Base-by-base conservation (phyloP, 53 echinoderm and acorn worm species). In the Stichopus horrens region DNA sequence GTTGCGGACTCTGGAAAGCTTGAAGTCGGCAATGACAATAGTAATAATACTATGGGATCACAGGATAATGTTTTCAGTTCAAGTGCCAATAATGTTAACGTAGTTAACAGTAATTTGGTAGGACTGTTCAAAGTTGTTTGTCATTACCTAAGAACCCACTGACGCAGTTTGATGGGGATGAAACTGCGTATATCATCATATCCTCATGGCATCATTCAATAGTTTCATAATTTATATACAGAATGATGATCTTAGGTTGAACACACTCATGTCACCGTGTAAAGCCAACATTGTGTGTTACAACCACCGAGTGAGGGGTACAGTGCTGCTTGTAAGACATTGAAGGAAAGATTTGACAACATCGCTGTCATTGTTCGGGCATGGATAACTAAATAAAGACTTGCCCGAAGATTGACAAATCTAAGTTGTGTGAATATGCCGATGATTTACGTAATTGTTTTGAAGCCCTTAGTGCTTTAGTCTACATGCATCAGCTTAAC, bases 321-420 rank as follows among this genome's bases (percentile, higher is more conserved):
- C 56, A n/a, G 74, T 5, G 88, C 92, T 85, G 89, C 89, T 52
- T 21, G 77, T 16, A 58, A 76, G 65, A 91, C 89, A 0, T 59
- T 91, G 83, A 91, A 89, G 71, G 76, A 85, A 60, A 91, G 89
- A 66, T 91, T 91, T 84, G 89, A 88, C 5, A 91, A 88, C 76
- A 88, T 56, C 74, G 88, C 88, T 79, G 88, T 73, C 16, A 71
- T 86, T 86, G 86, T 86, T 2, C 86, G 67, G 13, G 86, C 73
- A 13, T 66, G 68, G 73, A 51, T 86, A 14, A 54, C 51, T 11
- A 88, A 88, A 59, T 89, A 7, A 18, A 81, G 52, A n/a, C 60
- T 37, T 20, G 67, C 56, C 81, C 81, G 5, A 89, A 20, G 52
- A 66, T 89, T 8, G 81, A 89, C 22, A 23, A 54, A 37, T 7